Evolutionary conservation across 2,888 invertebrate species (phyloP), one percentile per base, ranked within the genome.

Genomic region (Hirudinaria manillensis): DNA sequence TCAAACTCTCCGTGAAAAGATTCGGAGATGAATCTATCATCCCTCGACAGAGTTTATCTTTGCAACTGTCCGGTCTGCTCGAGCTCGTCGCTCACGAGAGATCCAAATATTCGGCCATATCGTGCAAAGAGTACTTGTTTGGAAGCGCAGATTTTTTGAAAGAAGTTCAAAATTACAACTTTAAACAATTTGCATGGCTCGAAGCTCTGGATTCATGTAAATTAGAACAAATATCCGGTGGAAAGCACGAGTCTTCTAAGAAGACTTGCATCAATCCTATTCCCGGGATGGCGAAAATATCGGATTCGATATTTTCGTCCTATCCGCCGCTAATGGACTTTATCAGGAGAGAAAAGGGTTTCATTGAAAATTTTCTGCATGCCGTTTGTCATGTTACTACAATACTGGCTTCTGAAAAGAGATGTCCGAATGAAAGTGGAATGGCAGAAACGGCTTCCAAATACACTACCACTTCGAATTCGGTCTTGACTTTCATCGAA

Each of bases 321-420:
- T 78, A 79, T 56, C 82, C 83, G 27, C 83, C 84, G 7, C 79
- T 84, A 13, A 77, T 82, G 4, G 83, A 83, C 32, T 83, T 83
- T 75, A 80, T 82, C 7, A 78, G 80, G 65, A 78, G 80, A 34
- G 85, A 85, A 78, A 81, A 82, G 67, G 81, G 81, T 51, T 84
- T 84, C 79, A 83, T 83, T 10, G 81, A 81, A 75, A 81, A 80
- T 38, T 83, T 85, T 77, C 80, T 85, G 27, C 81, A 82, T 34
- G 82, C 83, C 77, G 83, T 84, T 76, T 84, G 83, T 77, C 83
- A 81, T 77, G 83, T 83, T 16, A 84, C 85, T 45, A 83, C 81
- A 72, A 78, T 84, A 34, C 80, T 85, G 75, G 80, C 82, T 66
- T 82, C 81, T 75, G 81, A 80, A 74, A 81, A 32, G 74, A 27